These are phyloP conservation scores for Euglossa dilemma DNA, from an alignment of 1,140 invertebrate species.

Conservation along the genomic window DNA sequence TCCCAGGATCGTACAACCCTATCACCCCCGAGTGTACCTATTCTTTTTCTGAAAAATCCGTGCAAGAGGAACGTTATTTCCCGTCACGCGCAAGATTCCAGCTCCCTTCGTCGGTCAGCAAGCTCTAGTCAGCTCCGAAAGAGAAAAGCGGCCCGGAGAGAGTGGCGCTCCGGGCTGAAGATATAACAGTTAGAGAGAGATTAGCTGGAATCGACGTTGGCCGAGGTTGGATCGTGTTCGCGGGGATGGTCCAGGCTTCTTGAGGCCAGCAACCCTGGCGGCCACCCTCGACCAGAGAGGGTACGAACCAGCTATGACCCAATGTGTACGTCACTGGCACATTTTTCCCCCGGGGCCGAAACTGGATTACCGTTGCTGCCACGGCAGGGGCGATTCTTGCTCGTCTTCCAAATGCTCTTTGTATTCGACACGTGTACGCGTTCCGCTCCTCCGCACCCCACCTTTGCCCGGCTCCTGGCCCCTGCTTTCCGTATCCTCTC, in stretches of 20 bases:
- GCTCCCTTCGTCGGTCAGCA: neutral
- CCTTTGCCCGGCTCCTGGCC: neutral
- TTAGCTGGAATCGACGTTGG: constrained; percentile 52
- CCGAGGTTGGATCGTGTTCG: constrained; percentile 6
- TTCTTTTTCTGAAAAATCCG: too few relatives aligned
- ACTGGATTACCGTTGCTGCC: constrained; percentile 76
- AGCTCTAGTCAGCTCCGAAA: too few relatives aligned
- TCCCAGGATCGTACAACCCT: too few relatives aligned
- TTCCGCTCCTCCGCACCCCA: neutral
- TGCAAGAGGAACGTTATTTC: neutral
- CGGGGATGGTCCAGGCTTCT: constrained; percentile 37
- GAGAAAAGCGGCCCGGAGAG: neutral
- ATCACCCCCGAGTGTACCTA: too few relatives aligned
- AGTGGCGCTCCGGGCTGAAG: neutral
- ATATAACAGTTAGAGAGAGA: constrained; percentile 52
- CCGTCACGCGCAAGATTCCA: neutral
- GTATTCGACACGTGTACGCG: constrained; percentile 58
- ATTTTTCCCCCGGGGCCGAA: constrained; percentile 70
- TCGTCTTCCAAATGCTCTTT: constrained; percentile 64
- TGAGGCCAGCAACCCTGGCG: constrained; percentile 26
- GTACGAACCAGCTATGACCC: constrained; percentile 33
- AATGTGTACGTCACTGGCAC: constrained; percentile 74
- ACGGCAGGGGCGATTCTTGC: constrained; percentile 73
- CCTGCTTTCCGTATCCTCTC: neutral
- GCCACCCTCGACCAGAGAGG: constrained; percentile 33